Conservation (phyloP, 2,888 invertebrate genomes). For the Ophioninae sp. region DNA sequence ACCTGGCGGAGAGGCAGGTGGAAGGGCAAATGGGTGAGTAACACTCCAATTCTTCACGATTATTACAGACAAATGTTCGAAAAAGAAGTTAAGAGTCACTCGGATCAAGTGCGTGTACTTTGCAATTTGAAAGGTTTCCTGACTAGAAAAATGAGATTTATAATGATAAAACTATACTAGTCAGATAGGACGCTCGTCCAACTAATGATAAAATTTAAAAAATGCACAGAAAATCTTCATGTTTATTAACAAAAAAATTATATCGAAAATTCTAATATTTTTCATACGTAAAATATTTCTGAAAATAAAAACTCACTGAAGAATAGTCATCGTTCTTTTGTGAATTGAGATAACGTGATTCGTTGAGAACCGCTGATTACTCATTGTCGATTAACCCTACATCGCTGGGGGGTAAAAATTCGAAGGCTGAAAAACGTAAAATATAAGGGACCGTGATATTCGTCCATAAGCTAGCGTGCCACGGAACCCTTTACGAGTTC, state of each 20-base stretch:
- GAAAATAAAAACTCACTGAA: not conserved
- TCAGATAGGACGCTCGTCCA: too few relatives aligned
- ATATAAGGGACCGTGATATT: constrained; percentile 3
- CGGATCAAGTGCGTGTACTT: not conserved
- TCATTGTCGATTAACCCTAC: not conserved
- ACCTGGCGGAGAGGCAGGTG: constrained; percentile 89
- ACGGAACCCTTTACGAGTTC: constrained; percentile 11
- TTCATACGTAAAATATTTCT: not conserved
- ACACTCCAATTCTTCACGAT: constrained; percentile 7
- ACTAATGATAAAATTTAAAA: not conserved
- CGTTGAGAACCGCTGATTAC: not conserved
- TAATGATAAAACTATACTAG: too few relatives aligned
- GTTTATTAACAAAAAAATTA: too few relatives aligned
- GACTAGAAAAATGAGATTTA: not conserved
- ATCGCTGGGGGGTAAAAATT: not conserved
- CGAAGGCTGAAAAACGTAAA: not conserved
- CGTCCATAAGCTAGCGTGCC: constrained; percentile 44
- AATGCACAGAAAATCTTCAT: too few relatives aligned
- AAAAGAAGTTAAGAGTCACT: not conserved
- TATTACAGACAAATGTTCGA: too few relatives aligned
- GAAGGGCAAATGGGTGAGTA: constrained; percentile 92
- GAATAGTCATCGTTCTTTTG: not conserved
- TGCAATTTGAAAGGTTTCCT: not conserved
- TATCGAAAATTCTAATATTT: not conserved
- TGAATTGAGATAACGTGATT: too few relatives aligned